Evolutionary conservation across 2,888 invertebrate genomes (phyloP).

Genomic region (Lithophane leautieri): DNA sequence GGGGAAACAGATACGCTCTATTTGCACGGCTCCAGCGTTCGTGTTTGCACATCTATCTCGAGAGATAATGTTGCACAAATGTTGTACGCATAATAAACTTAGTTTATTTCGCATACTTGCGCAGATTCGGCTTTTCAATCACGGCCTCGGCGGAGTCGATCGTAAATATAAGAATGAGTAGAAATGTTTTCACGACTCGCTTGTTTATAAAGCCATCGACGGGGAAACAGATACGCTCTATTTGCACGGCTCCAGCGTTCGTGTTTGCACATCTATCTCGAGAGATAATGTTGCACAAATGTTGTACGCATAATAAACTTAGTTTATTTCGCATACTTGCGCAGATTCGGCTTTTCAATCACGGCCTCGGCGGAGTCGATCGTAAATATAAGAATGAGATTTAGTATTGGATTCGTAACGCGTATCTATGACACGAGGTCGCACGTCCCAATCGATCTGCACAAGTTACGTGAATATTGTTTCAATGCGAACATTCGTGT

Average conservation of each 20-base stretch:
- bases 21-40: conserved; percentile 81
- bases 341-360: conserved; percentile 80
- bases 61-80: conserved; percentile 87
- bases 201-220: conserved; percentile 89
- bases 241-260: conserved; percentile 81
- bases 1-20: conserved; percentile 87
- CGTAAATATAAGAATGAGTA: conserved; percentile 73
- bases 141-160: conserved; percentile 69
- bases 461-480: conserved; percentile 84
- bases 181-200: conserved; percentile 87
- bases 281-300: conserved; percentile 87
- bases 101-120: conserved; percentile 78
- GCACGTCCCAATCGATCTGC: conserved; percentile 79
- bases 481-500: conserved; percentile 83
- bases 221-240: conserved; percentile 87
- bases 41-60: conserved; percentile 85
- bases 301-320: conserved; percentile 75
- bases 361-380: conserved; percentile 69
- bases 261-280: conserved; percentile 85
- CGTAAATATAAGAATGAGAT: conserved; percentile 73
- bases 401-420: conserved; percentile 73
- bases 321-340: conserved; percentile 78
- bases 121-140: conserved; percentile 80
- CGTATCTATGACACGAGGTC: conserved; percentile 78
- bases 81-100: conserved; percentile 75